Evolutionary conservation across 1,140 invertebrate species (phyloP), one percentile per base, ranked within the genome.

Genomic region (Pararge aegeria): DNA sequence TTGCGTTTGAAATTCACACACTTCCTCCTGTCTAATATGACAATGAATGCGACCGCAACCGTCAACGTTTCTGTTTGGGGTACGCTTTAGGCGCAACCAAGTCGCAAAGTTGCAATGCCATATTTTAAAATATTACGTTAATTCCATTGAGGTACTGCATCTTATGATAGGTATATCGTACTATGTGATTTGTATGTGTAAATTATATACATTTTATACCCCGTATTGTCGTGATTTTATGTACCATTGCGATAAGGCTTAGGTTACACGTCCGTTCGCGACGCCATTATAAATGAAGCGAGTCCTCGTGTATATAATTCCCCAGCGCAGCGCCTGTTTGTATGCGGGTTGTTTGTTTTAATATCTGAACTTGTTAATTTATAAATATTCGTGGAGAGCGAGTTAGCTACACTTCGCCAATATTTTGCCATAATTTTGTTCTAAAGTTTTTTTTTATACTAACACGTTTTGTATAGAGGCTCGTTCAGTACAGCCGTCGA

Each of bases 401-500:
- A 55, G 64, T 71, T 72, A 51, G 76, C 66, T 78, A 73, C 63
- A 80, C 70, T 81, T 85, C 77, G 83, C 83, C 82, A 87, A 83
- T 85, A 74, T 83, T 87, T 85, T 89, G 86, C 84, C 84, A 89
- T 89, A 88, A 78, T 66, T 73, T 76, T 72, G 69, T 76, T 81
- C 61, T 73, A 74, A 78, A 78, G 70, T 66, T 64, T 69, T 68
- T 66, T 68, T 24, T 16, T 58, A 51, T 77, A 78, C 74, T 83
- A 84, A 80, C 72, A 67, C 51, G 50, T 73, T 75, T 68, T 77
- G 65, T 76, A 34, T 71, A 68, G 61, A 68, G 68, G 70, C 70
- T 66, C 67, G 68, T 67, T 79, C 52, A 72, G 65, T 60, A 72
- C 67, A 55, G 59, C 72, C 70, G 59, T 73, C 68, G 59, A 82